Evolutionary conservation across 2,888 invertebrate genomes (phyloP), one percentile per base, ranked within the genome.

Genomic region (Magallana nippona): DNA sequence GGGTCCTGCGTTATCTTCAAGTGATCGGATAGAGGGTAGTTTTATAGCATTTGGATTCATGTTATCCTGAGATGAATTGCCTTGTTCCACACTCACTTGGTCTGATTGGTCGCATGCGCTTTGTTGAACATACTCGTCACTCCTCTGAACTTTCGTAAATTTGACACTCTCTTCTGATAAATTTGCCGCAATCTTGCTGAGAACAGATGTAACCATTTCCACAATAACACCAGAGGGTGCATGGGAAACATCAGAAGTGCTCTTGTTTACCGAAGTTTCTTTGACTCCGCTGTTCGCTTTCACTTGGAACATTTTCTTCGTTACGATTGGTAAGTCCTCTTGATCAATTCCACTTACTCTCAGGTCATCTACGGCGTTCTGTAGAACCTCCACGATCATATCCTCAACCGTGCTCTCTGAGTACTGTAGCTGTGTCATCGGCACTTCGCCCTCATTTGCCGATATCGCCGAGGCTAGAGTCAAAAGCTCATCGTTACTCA

Each of bases 351-450:
- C 85, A 17, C 85, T 82, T 10, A 56, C 55, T 79, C 87, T 84
- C 2, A 89, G 80, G 58, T 85, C 86, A 1, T 60, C 27, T n/a
- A 83, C 84, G 22, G 85, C 85, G 19, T 86, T 82, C 57, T 88
- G 83, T 32, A 90, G 71, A 55, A 87, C 62, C 10, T 80, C 32
- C 0, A 88, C 19, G 13, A 89, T 82, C 11, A 81, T 83, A n/a
- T 83, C 63, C 22, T 85, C 83, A n/a, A 85, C 78, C 17, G 22
- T 56, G 17, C 32, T 81, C 5, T 83, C 83, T 55, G 27, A 44
- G 10, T 27, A 58, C 5, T 32, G 58, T 10, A 79, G 17, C 5
- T 79, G 62, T 55, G 63, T 56, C 17, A 55, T n/a, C 5, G 32
- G 32, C 15, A 27, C 13, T n/a, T 32, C 58, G 32, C 57, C 44